Percentiles rank a stretch among this genome's conserved stretches.
Conservation (phyloP, 1,140 invertebrate genomes). For the Yoshiicerus persimilis region DNA sequence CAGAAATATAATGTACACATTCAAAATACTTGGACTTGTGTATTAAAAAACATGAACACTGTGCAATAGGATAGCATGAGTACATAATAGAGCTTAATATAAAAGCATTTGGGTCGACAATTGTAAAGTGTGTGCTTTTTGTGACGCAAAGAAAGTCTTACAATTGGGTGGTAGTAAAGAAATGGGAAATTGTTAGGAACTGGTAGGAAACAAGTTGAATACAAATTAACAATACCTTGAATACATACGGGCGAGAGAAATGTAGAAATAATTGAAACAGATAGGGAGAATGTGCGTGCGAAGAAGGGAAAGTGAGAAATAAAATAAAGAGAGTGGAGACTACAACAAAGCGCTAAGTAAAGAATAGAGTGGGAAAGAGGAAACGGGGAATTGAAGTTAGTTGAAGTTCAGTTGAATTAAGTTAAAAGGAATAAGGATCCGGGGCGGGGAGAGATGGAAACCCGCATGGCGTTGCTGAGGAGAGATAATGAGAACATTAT, state of each 20-base stretch:
- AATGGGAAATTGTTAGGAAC: neutral
- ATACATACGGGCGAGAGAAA: neutral
- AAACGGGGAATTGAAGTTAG: neutral
- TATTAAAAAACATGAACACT: no score
- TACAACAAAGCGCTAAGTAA: neutral
- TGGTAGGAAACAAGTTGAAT: neutral
- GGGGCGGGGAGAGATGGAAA: neutral
- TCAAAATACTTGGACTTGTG: no score
- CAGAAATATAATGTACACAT: no score
- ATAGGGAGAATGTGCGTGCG: neutral
- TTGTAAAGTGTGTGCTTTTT: neutral
- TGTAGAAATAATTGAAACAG: constrained; percentile 21
- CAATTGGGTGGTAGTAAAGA: neutral
- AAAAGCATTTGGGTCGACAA: no score
- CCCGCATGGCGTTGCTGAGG: constrained; percentile 15
- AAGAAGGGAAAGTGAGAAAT: constrained; percentile 20
- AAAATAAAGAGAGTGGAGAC: neutral
- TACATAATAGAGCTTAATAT: no score
- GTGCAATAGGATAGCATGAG: no score
- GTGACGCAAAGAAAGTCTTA: neutral
- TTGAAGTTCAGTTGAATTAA: constrained; percentile 21
- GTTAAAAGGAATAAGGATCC: neutral
- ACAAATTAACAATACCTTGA: neutral
- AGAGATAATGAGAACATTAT: constrained; percentile 30
- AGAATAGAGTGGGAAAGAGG: constrained; percentile 24